A percentile compares a stretch with the other conserved stretches of the same genome.
Conservation (phyloP, 1,140 invertebrate species). For the Trichogramma pretiosum region DNA sequence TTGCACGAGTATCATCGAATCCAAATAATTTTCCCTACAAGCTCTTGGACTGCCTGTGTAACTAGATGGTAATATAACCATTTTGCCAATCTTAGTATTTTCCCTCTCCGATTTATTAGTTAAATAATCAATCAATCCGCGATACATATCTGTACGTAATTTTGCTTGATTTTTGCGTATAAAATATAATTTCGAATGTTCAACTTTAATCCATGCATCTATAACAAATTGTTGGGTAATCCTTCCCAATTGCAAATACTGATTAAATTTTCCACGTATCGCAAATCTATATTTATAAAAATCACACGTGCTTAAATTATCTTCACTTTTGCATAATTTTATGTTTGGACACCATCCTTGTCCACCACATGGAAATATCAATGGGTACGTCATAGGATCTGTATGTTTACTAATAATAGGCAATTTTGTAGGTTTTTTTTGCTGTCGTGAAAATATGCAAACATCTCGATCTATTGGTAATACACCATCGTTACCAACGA, state of each 20-base stretch:
- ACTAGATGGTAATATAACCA: conserved; percentile 12
- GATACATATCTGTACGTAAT: background rate
- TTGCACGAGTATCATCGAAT: conserved; percentile 11
- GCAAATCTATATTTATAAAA: background rate
- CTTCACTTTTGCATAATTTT: background rate
- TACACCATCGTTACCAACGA: background rate
- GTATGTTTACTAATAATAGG: background rate
- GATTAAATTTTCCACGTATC: background rate
- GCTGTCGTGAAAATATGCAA: conserved; percentile 3
- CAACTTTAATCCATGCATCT: conserved; percentile 12
- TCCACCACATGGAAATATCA: background rate
- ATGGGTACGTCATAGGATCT: conserved; percentile 2
- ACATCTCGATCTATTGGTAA: conserved; percentile 26
- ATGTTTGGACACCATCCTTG: conserved; percentile 12
- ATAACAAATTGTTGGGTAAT: conserved; percentile 16
- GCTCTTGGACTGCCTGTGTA: conserved; percentile 4
- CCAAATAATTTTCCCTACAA: conserved; percentile 10
- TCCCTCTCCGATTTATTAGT: background rate
- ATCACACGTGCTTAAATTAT: background rate
- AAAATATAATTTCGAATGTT: background rate
- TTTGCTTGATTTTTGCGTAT: background rate
- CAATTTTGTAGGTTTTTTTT: conserved; percentile 4
- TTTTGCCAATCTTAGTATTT: conserved; percentile 3
- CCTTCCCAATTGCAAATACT: background rate
- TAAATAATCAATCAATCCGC: background rate